A percentile compares a stretch with the other conserved stretches of the same genome.
Conservation (phyloP, 1,140 invertebrate species). For the Phthorimaea operculella region DNA sequence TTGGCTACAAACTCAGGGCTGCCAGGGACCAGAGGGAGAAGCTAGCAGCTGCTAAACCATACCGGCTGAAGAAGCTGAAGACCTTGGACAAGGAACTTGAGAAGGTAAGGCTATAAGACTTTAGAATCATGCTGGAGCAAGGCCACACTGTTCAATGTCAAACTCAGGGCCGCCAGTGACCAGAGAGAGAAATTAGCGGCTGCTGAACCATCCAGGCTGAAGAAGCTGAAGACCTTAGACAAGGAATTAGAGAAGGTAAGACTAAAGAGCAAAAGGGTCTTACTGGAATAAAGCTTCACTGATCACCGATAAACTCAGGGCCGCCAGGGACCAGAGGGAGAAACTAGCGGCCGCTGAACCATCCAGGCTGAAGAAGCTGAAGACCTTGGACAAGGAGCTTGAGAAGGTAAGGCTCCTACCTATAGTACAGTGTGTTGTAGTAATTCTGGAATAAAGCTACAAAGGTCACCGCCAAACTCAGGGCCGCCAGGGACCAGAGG, state of each 20-base stretch:
- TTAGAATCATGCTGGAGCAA: no score
- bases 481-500: constrained; percentile 84
- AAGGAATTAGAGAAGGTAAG: constrained; percentile 91
- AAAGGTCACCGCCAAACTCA: constrained; percentile 85
- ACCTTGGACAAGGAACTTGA: constrained; percentile 92
- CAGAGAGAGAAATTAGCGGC: constrained; percentile 59
- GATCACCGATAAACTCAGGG: constrained; percentile 85
- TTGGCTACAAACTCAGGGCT: constrained; percentile 82
- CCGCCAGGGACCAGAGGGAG: constrained; percentile 84
- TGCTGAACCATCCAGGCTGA: constrained; percentile 62
- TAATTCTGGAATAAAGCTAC: no score
- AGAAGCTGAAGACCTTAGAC: constrained; percentile 90
- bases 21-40: constrained; percentile 84
- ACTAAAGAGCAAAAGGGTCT: constrained; percentile 49
- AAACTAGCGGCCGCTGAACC: constrained; percentile 64
- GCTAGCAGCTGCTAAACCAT: constrained; percentile 49
- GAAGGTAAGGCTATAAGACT: constrained; percentile 87
- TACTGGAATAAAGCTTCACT: constrained; percentile 88
- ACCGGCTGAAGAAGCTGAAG: constrained; percentile 82
- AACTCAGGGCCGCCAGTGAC: no score
- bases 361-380: constrained; percentile 80
- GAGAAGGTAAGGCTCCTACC: constrained; percentile 93
- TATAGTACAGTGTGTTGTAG: no score
- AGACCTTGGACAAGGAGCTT: constrained; percentile 91
- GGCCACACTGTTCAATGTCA: no score